A percentile compares a stretch with the other conserved stretches of the same genome.
Evolutionary conservation across 53 echinoderm and acorn worm genomes (phyloP).

Genomic region (Paelopatides confundens): DNA sequence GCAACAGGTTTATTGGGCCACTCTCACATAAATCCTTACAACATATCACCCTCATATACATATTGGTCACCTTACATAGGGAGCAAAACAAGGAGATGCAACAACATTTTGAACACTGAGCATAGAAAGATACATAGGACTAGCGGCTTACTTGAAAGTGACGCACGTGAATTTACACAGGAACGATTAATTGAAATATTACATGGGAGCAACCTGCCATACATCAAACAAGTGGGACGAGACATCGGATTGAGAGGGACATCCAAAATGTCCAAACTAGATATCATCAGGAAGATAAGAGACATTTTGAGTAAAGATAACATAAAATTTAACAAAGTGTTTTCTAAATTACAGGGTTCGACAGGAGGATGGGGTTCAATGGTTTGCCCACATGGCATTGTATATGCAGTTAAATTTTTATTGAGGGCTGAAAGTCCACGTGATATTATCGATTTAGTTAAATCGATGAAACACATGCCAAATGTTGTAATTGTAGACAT

Average conservation of each 20-base stretch:
- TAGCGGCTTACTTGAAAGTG: neutral
- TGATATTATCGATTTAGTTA: conserved; percentile 4
- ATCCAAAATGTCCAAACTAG: conserved; percentile 14
- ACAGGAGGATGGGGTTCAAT: conserved; percentile 38
- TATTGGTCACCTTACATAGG: conserved; percentile 36
- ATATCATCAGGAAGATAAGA: conserved; percentile 12
- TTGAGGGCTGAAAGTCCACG: conserved; percentile 34
- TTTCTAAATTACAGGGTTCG: conserved; percentile 13
- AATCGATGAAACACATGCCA: conserved; percentile 9
- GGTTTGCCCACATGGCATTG: conserved; percentile 30
- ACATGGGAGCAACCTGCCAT: neutral
- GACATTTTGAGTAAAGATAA: conserved; percentile 5
- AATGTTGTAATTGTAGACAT: conserved; percentile 37
- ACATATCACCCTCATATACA: neutral
- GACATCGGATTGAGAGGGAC: neutral
- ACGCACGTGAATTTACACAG: conserved; percentile 17
- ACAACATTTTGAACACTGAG: conserved; percentile 13
- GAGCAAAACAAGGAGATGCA: neutral
- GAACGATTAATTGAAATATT: neutral
- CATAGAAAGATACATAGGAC: conserved; percentile 10
- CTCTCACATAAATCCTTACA: neutral
- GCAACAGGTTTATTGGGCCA: neutral
- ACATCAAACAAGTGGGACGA: conserved; percentile 11
- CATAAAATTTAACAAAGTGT: conserved; percentile 21
- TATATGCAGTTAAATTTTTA: conserved; percentile 31